phyloP scores from a whole-genome alignment of 53 echinoderm and acorn worm genomes.

The Apostichopus leukothele region DNA sequence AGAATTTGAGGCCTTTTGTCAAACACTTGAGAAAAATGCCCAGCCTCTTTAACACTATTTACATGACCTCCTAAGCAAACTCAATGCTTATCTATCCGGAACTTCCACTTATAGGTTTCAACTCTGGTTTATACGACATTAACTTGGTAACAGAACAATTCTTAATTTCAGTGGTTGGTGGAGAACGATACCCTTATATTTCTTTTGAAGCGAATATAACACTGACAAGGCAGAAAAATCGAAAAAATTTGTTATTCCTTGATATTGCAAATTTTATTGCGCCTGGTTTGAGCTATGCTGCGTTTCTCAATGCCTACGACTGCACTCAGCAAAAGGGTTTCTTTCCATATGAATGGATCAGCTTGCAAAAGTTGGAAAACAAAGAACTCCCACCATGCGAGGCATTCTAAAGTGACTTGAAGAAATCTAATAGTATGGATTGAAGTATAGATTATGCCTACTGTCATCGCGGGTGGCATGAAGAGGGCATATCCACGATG shows the following conservation, averaged over 20 bases:
- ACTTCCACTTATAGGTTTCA: conserved; percentile 45
- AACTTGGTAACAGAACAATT: conserved; percentile 16
- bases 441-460: conserved; percentile 31
- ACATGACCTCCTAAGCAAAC: not conserved
- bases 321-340: conserved; percentile 44
- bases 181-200: conserved; percentile 47
- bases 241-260: conserved; percentile 48
- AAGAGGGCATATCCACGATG: not conserved
- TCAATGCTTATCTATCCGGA: conserved; percentile 12
- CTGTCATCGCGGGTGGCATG: conserved; percentile 31
- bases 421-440: conserved; percentile 29
- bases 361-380: conserved; percentile 18
- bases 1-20: not conserved
- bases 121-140: conserved; percentile 48
- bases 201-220: conserved; percentile 37
- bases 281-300: conserved; percentile 48
- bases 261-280: conserved; percentile 58
- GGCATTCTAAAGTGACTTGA: conserved; percentile 49
- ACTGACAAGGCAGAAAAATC: conserved; percentile 41
- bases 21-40: not conserved
- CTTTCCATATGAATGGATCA: conserved; percentile 60
- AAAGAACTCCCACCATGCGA: conserved; percentile 23
- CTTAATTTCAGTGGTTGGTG: conserved; percentile 13
- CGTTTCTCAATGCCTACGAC: conserved; percentile 56
- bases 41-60: conserved; percentile 20